Base-by-base conservation (phyloP, 2,113 vertebrate species). In the Opisthocomus hoazin region DNA sequence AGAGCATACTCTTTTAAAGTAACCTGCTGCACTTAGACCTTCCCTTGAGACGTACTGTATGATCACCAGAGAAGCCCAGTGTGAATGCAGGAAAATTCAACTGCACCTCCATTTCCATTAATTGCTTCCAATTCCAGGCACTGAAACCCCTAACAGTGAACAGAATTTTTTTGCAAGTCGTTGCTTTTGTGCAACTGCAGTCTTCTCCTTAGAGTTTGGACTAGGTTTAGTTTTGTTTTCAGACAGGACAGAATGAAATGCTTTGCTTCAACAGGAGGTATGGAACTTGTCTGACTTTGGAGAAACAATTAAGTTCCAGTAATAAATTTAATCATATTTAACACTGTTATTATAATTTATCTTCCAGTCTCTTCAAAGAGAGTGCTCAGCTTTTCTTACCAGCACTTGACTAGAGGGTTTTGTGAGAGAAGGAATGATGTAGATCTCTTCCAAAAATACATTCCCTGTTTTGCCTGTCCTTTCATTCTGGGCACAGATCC, bases 371-470 rank as follows among this genome's bases (percentile, higher is more conserved):
- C 65, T 88, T 87, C 83, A 90, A 80, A 87, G 39, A 36, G 15
- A 73, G 3, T 9, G 22, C 29, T 78, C 70, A 81, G 57, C 60
- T 74, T 68, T 92, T 69, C 95, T 96, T 98, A 99, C 99, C 98
- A 99, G 97, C 77, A 99, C 92, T 95, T 99, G 98, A 30, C 97
- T 96, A 21, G 98, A 98, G 63, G 99, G 99, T 97, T 99, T 99
- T 93, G 91, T 98, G 64, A 99, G 96, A 0, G 98, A 98, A 19
- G 99, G 99, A 80, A 99, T 97, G 86, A 98, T 89, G 32, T 98
- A 96, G 84, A 99, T 97, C 17, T 97, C 97, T 63, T 99, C 98
- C 2, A 39, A 87, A 60, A 98, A 98, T 74, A 99, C 97, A 24
- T 98, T 98, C 30, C 99, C 99, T 0, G 73, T 98, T 94, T 98